These are phyloP conservation scores for Mobula hypostoma DNA, from an alignment of 2,113 vertebrate genomes.

Conservation along the genomic window DNA sequence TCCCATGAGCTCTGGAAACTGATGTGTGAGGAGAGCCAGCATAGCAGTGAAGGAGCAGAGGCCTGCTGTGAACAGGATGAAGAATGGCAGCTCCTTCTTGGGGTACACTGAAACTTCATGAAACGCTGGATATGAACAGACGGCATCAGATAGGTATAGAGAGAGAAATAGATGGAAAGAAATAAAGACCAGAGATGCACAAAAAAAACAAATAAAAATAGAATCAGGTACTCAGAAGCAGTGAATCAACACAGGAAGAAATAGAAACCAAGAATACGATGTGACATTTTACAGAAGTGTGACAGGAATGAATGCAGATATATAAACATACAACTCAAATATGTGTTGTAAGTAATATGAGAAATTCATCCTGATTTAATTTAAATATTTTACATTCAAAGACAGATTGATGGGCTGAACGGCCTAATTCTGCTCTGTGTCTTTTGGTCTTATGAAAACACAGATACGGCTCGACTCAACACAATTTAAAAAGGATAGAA, in stretches of 20 bases:
- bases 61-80: constrained; percentile 96
- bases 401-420: neutral
- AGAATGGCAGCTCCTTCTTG: constrained; percentile 98
- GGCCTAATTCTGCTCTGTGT: too few relatives aligned
- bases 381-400: neutral
- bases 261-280: neutral
- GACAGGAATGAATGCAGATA: neutral
- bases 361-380: neutral
- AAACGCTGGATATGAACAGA: constrained; percentile 73
- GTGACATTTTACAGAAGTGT: neutral
- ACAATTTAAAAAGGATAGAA: constrained; percentile 3
- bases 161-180: neutral
- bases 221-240: neutral
- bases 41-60: constrained; percentile 97
- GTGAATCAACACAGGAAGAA: neutral
- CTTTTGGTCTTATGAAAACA: neutral
- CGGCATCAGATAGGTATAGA: constrained; percentile 21
- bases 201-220: neutral
- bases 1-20: constrained; percentile 98
- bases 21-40: constrained; percentile 95
- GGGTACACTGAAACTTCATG: constrained; percentile 98
- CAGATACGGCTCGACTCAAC: neutral
- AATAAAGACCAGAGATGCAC: neutral
- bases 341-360: neutral
- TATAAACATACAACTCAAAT: neutral